Base-by-base conservation (phyloP, 2,888 invertebrate genomes). In the Philopedon plagiatum region DNA sequence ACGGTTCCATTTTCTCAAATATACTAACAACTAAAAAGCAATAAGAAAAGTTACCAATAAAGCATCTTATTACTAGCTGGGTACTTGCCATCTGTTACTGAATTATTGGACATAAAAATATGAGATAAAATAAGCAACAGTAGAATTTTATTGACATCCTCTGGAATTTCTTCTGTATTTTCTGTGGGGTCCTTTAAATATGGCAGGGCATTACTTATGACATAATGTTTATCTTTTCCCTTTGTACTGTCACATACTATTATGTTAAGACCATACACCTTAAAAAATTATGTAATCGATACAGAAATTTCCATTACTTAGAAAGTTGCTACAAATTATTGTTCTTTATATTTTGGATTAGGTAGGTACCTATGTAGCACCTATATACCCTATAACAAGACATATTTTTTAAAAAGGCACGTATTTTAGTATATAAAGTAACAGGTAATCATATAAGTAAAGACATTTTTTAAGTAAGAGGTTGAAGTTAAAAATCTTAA, bases 231-330 rank as follows among this genome's bases (percentile, higher is more conserved):
- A 29, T 73, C 60, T 61, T 76, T 76, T 56, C 75, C 76, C 26
- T 73, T 75, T 26, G 19, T 70, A 13, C 75, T 66, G 54, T 79
- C 78, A 61, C 76, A 73, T 19, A 78, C 73, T 5, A 79, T 73
- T 23, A 81, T 54, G 56, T 79, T 81, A 41, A 75, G 79, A 7
- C 81, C 81, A 76, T 81, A 81, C 11, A 80, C 78, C 81, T 81
- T 41, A 51, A 75, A 62, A 71, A 23, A 13, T 39, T n/a, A 57
- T 34, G 8, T n/a, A n/a, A n/a, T n/a, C n/a, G n/a, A n/a, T n/a
- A n/a, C n/a, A n/a, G n/a, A n/a, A n/a, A n/a, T n/a, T n/a, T n/a
- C n/a, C n/a, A n/a, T n/a, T n/a, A n/a, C n/a, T n/a, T n/a, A n/a
- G n/a, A n/a, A n/a, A n/a, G n/a, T n/a, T n/a, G n/a, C n/a, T n/a